These are phyloP conservation scores for Prionailurus bengalensis DNA, from an alignment of 2,113 vertebrate species.

Conservation along the genomic window DNA sequence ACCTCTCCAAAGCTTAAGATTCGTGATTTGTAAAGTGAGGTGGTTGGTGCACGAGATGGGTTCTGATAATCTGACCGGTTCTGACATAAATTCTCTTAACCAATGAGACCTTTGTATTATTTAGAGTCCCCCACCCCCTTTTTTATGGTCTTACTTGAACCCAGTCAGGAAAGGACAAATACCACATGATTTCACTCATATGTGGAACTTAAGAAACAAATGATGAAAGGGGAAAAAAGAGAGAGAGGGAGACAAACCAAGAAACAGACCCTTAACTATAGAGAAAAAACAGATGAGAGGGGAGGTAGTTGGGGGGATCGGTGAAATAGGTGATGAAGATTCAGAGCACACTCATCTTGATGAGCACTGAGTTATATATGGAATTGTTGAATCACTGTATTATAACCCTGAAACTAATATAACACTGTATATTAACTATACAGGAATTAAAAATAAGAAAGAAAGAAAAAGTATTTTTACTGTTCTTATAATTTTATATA, in stretches of 20 bases:
- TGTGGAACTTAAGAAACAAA: not conserved
- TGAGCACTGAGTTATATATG: not conserved
- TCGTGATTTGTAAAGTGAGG: not conserved
- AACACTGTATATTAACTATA: not conserved
- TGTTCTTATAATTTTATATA: not conserved
- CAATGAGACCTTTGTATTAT: not conserved
- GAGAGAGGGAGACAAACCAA: not conserved
- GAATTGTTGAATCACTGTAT: not conserved
- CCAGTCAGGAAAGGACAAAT: not conserved
- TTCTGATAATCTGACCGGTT: not conserved
- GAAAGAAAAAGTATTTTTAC: not conserved
- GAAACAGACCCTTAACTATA: not conserved
- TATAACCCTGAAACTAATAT: not conserved
- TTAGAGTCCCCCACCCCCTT: not conserved
- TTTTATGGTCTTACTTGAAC: not conserved
- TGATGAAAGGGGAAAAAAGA: not conserved
- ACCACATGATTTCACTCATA: not conserved
- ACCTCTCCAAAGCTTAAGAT: not conserved
- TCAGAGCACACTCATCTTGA: not conserved
- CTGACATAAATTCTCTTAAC: not conserved
- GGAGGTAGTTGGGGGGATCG: not conserved
- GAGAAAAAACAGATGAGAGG: not conserved
- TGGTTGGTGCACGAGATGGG: not conserved
- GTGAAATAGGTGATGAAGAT: not conserved
- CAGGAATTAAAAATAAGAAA: not conserved